Evolutionary conservation across 2,888 invertebrate species (phyloP), one percentile per base, ranked within the genome.

Genomic region (Epistrophe grossulariae): DNA sequence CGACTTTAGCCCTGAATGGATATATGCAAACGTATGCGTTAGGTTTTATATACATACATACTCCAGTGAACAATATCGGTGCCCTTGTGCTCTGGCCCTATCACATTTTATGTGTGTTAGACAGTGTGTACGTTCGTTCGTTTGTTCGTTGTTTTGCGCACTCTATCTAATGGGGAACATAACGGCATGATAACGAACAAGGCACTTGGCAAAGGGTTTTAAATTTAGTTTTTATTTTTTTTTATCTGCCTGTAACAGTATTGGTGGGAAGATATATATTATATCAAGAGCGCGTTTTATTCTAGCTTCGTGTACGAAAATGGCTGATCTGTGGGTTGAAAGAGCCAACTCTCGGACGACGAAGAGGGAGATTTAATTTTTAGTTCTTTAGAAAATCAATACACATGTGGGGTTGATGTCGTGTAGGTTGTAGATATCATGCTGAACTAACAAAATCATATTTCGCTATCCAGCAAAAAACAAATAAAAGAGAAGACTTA

Each of bases 21-120:
- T 64, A 55, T 5, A 24, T 59, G 55, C 38, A n/a, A 8, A 60
- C 8, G 50, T 40, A 48, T n/a, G 68, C 35, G 50, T 68, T 17
- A 50, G 48, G 50, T 17, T 50, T 38, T 38, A 68, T 19, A 68
- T 68, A 45, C 31, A 4, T 31, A n/a, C n/a, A n/a, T n/a, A 35
- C n/a, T 19, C 50, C 64, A 57, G 50, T 38, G 76, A 84, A 84
- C 84, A 84, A 84, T 84, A 84, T 84, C 84, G 38, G 84, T 76
- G 35, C 80, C 70, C 79, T 80, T 50, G 31, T 62, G 50, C 68
- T 45, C 28, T 45, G 13, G 66, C 48, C 68, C 68, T 50, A n/a
- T n/a, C 19, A 15, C 50, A 4, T 38, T 57, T 40, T 43, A n/a
- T n/a, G 6, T 48, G 24, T 68, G 10, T 31, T 13, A 15, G n/a